A percentile compares a stretch with the other conserved stretches of the same genome.
Evolutionary conservation across 2,888 invertebrate genomes (phyloP).

Genomic region (Adelphocoris suturalis): DNA sequence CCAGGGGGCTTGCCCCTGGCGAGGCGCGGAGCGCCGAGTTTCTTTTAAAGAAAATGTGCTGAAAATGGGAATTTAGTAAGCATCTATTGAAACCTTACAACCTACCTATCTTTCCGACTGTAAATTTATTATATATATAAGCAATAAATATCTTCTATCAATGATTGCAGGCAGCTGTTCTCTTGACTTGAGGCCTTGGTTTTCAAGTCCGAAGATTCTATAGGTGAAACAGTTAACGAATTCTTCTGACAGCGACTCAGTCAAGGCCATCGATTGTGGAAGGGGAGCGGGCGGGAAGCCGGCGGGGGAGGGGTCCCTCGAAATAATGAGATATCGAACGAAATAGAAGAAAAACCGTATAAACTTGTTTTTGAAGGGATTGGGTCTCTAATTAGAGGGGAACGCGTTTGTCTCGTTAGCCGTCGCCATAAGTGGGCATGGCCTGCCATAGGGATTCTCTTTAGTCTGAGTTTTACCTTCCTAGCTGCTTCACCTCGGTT

Average conservation of each 20-base stretch:
- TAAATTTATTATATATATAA: too few species aligned
- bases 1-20: too few species aligned
- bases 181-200: too few species aligned
- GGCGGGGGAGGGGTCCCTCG: slow-evolving; percentile 61
- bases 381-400: slow-evolving; percentile 75
- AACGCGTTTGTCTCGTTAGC: slow-evolving; percentile 73
- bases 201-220: neutral
- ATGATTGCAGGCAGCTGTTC: too few species aligned
- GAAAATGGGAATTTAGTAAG: too few species aligned
- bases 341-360: slow-evolving; percentile 75
- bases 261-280: neutral
- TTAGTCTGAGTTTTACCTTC: slow-evolving; percentile 71
- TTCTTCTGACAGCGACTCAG: slow-evolving; percentile 7
- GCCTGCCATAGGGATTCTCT: slow-evolving; percentile 66
- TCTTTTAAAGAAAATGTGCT: too few species aligned
- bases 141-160: too few species aligned
- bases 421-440: slow-evolving; percentile 74
- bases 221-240: slow-evolving; percentile 18
- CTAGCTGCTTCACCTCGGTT: slow-evolving; percentile 52
- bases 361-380: slow-evolving; percentile 75
- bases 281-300: slow-evolving; percentile 29
- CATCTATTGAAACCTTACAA: too few species aligned
- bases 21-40: too few species aligned
- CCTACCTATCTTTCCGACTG: too few species aligned
- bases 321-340: slow-evolving; percentile 74